These are phyloP conservation scores for Drosophila formosana DNA, from an alignment of 2,888 invertebrate genomes.

Conservation along the genomic window DNA sequence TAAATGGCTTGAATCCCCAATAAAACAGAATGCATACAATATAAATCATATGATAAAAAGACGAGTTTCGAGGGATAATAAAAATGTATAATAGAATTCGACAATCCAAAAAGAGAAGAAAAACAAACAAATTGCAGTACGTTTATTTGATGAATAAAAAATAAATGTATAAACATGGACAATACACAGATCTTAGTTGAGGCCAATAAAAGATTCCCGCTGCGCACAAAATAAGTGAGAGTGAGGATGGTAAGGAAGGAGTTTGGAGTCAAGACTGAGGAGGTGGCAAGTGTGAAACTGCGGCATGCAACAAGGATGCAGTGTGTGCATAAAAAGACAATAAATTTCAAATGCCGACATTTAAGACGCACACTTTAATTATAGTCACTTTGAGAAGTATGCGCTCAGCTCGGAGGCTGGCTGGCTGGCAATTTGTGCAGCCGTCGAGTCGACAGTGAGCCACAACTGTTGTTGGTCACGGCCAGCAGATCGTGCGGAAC, in stretches of 20 bases:
- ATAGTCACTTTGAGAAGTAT: constrained; percentile 60
- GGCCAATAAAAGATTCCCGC: constrained; percentile 8
- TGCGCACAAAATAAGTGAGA: background rate
- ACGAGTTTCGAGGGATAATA: background rate
- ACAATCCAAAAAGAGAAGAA: constrained; percentile 8
- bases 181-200: constrained; percentile 2
- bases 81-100: background rate
- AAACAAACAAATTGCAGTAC: background rate
- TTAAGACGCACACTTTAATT: constrained; percentile 80
- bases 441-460: constrained; percentile 22
- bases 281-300: background rate
- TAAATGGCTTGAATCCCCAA: background rate
- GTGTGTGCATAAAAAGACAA: constrained; percentile 71
- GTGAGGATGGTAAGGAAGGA: background rate
- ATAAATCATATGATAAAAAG: background rate
- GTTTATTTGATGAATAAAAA: background rate
- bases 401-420: constrained; percentile 21
- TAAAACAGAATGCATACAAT: background rate
- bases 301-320: constrained; percentile 40
- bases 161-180: constrained; percentile 8
- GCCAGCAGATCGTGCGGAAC: constrained; percentile 60
- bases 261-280: background rate
- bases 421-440: constrained; percentile 48
- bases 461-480: constrained; percentile 49
- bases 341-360: constrained; percentile 78